Base-by-base conservation (phyloP, 2,797 vertebrate genomes). In the Lacerta viridis region DNA sequence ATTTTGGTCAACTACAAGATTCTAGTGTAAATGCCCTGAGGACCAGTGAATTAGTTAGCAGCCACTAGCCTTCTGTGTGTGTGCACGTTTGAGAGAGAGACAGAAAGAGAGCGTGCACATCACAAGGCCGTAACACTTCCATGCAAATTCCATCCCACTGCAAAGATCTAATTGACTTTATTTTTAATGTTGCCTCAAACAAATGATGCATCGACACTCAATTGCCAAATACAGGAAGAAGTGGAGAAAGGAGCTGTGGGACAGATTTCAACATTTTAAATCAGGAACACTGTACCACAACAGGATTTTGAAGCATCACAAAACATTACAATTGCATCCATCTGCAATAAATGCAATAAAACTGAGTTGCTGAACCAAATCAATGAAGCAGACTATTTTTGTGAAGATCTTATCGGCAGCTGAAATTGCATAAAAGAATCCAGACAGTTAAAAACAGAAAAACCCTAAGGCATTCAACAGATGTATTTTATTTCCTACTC, bases 361-460 rank as follows among this genome's bases (percentile, higher is more conserved):
- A n/a, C 15, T 68, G 83, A 39, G 33, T 55, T 23, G 11, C 18
- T 83, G 61, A 46, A 82, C 23, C 39, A 86, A 9, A 64, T 61
- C 55, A 87, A 82, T 23, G 36, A 77, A 78, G 27, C 33, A 36
- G 25, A 78, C 23, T 9, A 27, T 66, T 83, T 64, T 5, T 20
- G 29, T 79, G 36, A 88, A 72, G 50, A 72, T 84, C 23, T n/a
- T 84, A 43, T 84, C 81, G 84, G 6, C 46, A 74, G 29, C 39
- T 84, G 25, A 84, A 33, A 17, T 36, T 76, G 27, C 10, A 46
- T 46, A 55, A 74, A 41, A n/a, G 43, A 84, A 80, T 71, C 27
- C 41, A 29, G 43, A 46, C 11, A 69, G 36, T 59, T 69, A 71
- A 77, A 83, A 69, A 84, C 50, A 68, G 17, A 87, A 68, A 50